Conservation (phyloP, 1,140 invertebrate genomes). For the Phthorimaea operculella region DNA sequence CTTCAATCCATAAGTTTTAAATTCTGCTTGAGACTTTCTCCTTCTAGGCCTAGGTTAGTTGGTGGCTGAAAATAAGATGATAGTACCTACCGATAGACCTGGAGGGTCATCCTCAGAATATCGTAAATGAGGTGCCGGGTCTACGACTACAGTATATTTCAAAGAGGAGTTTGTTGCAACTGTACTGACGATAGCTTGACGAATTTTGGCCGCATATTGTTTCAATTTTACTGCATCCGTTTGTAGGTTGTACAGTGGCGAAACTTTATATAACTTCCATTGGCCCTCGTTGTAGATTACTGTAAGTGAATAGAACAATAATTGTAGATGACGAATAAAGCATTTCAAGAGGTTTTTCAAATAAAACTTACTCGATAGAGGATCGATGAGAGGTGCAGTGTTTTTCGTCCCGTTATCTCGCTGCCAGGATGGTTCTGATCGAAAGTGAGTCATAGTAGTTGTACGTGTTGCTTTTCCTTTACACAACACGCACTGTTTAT, state of each 20-base stretch:
- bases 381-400: constrained; percentile 21
- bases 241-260: constrained; percentile 52
- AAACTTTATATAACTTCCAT: constrained; percentile 51
- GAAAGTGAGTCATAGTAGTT: constrained; percentile 1
- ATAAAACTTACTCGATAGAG: constrained; percentile 8
- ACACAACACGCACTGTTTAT: neutral
- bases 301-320: constrained; percentile 15
- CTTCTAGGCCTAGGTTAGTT: too few relatives aligned
- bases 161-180: constrained; percentile 27
- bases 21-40: too few relatives aligned
- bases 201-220: constrained; percentile 55
- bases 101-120: constrained; percentile 53
- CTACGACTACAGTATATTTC: constrained; percentile 42
- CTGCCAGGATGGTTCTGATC: constrained; percentile 9
- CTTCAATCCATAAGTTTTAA: too few relatives aligned
- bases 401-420: neutral
- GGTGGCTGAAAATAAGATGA: neutral
- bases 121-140: constrained; percentile 44
- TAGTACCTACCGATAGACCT: constrained; percentile 33
- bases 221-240: constrained; percentile 53
- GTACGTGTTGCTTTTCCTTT: neutral
- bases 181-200: constrained; percentile 42
- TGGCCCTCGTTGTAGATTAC: constrained; percentile 55
- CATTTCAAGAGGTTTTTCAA: neutral
- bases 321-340: neutral